A percentile compares a stretch with the other conserved stretches of the same genome.
Evolutionary conservation across 2,888 invertebrate genomes (phyloP).

Genomic region (Pycnomerus fuliginosus): DNA sequence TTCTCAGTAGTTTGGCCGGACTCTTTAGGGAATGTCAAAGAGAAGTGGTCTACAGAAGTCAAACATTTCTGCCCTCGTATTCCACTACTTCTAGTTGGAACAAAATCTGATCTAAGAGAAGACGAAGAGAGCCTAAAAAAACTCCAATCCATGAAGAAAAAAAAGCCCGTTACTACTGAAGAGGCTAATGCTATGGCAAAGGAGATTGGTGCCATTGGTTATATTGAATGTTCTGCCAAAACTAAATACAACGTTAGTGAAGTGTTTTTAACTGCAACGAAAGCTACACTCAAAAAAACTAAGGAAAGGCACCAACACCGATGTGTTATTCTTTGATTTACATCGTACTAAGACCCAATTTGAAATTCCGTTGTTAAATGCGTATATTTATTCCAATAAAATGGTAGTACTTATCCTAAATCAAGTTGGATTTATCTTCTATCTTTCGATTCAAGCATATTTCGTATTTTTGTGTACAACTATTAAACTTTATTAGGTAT

Average conservation of each 20-base stretch:
- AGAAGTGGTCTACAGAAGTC: constrained; percentile 65
- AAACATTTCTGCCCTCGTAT: constrained; percentile 63
- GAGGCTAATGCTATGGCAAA: constrained; percentile 65
- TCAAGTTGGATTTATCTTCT: too few species aligned
- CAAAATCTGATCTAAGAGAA: constrained; percentile 57
- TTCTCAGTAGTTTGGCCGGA: constrained; percentile 63
- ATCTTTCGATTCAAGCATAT: too few species aligned
- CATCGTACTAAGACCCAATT: too few species aligned
- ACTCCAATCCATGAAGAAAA: constrained; percentile 94
- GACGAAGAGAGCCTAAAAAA: constrained; percentile 52
- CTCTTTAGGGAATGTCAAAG: constrained; percentile 61
- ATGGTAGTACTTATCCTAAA: too few species aligned
- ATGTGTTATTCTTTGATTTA: constrained; percentile 57
- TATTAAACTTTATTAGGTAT: too few species aligned
- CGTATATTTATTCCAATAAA: too few species aligned
- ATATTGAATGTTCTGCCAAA: constrained; percentile 65
- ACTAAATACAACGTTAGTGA: constrained; percentile 61
- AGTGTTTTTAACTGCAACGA: constrained; percentile 84
- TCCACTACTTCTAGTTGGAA: constrained; percentile 63
- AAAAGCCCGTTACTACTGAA: constrained; percentile 95
- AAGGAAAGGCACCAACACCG: constrained; percentile 86
- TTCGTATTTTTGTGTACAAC: too few species aligned
- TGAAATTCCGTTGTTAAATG: too few species aligned
- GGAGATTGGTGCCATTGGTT: constrained; percentile 59
- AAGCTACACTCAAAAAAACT: constrained; percentile 83